These are phyloP conservation scores for Drosophila varians DNA, from an alignment of 1,140 invertebrate genomes.

Conservation along the genomic window DNA sequence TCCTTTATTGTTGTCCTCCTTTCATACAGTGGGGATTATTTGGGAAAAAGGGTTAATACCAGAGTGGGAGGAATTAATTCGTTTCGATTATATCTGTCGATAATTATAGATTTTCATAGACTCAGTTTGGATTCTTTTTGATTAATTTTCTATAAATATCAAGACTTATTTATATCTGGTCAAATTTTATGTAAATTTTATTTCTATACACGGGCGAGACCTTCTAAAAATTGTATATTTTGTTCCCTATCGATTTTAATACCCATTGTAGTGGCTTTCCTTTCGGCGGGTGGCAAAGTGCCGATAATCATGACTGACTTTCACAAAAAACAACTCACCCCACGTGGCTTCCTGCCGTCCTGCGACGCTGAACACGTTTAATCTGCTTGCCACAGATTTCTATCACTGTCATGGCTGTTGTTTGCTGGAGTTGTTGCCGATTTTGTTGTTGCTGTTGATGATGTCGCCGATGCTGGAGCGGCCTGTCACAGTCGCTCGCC, in stretches of 20 bases:
- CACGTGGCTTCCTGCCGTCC: conserved; percentile 10
- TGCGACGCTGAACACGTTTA: conserved; percentile 63
- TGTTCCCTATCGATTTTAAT: conserved; percentile 11
- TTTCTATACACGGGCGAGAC: background rate
- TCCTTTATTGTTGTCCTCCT: conserved; percentile 12
- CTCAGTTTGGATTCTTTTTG: background rate
- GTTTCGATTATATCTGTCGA: background rate
- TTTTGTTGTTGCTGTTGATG: conserved; percentile 21
- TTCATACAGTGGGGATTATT: conserved; percentile 15
- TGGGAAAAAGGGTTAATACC: conserved; percentile 5
- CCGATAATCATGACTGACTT: conserved; percentile 79
- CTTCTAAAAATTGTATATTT: conserved; percentile 6
- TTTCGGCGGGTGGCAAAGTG: conserved; percentile 57
- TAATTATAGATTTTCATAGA: background rate
- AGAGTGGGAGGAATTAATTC: background rate
- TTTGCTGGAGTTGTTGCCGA: conserved; percentile 14
- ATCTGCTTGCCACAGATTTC: conserved; percentile 79
- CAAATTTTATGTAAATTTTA: background rate
- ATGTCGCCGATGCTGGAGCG: conserved; percentile 24
- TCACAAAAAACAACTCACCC: conserved; percentile 42
- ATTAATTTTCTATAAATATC: too few relatives aligned
- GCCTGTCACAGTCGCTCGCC: conserved; percentile 26
- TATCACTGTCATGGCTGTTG: conserved; percentile 74
- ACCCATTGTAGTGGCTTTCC: conserved; percentile 3
- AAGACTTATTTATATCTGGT: too few relatives aligned